These are phyloP conservation scores for Galagoides demidoff DNA, from an alignment of 2,797 vertebrate species.

Conservation along the genomic window DNA sequence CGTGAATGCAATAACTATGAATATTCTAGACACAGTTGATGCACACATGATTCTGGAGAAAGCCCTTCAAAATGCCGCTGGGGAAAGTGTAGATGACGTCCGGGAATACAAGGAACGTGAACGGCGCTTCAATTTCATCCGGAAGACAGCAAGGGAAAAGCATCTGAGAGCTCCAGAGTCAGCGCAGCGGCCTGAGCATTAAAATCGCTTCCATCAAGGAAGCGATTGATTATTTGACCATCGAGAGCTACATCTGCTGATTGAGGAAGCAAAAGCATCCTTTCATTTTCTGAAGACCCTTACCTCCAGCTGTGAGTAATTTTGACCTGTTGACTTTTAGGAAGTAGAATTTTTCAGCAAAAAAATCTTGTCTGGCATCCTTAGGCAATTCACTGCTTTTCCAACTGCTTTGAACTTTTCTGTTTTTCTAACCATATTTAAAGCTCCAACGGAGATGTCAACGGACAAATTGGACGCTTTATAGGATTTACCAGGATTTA, in stretches of 20 bases:
- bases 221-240: not conserved
- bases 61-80: not conserved
- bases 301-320: not conserved
- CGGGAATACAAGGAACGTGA: accelerated
- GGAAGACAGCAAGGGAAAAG: not conserved
- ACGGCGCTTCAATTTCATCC: not conserved
- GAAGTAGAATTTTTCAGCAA: constrained; percentile 35
- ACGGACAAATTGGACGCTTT: constrained; percentile 21
- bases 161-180: accelerated
- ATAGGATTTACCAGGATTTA: not conserved
- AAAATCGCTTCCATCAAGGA: not conserved
- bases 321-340: constrained; percentile 53
- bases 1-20: too few relatives aligned
- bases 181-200: not conserved
- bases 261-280: not conserved
- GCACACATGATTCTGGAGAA: too few relatives aligned
- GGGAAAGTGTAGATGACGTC: not conserved
- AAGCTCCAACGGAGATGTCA: not conserved
- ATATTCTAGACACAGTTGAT: too few relatives aligned
- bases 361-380: not conserved
- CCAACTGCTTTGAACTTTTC: not conserved
- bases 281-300: not conserved
- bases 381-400: not conserved
- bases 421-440: constrained; percentile 11
- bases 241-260: not conserved